These are phyloP conservation scores for Lepidochrysops patricia DNA, from an alignment of 2,888 invertebrate genomes.

Conservation along the genomic window DNA sequence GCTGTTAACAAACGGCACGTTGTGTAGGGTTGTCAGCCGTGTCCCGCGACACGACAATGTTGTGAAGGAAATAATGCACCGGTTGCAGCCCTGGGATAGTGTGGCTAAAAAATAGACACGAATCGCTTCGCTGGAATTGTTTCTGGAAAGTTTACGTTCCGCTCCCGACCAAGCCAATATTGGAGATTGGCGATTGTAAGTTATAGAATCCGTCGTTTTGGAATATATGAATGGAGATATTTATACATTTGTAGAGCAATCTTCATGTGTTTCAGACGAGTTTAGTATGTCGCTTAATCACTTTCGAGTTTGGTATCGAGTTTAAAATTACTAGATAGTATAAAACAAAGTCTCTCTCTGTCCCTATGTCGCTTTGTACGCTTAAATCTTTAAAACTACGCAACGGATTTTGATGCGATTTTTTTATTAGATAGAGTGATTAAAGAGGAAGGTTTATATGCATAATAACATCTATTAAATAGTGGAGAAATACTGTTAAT, in stretches of 20 bases:
- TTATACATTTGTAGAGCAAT: not conserved
- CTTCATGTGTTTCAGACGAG: not conserved
- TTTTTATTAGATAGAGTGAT: no score
- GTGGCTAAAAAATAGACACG: slow-evolving; percentile 3
- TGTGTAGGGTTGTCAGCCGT: not conserved
- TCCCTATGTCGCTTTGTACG: no score
- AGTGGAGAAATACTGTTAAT: no score
- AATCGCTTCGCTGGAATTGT: not conserved
- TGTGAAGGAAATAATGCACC: not conserved
- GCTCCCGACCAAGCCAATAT: slow-evolving; percentile 4
- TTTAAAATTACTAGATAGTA: no score
- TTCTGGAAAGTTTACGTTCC: not conserved
- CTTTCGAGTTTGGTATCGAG: no score
- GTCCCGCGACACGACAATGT: not conserved
- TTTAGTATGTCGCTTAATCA: no score
- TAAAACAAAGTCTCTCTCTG: no score
- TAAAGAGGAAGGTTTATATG: no score
- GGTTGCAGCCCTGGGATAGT: not conserved
- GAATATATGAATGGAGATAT: not conserved
- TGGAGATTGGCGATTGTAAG: not conserved
- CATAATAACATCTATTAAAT: no score
- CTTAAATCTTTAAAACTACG: no score
- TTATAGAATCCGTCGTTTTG: not conserved
- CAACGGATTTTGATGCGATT: no score
- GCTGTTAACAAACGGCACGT: not conserved